Evolutionary conservation across 2,113 vertebrate genomes (phyloP).

Genomic region (Lichenostomus cassidix): DNA sequence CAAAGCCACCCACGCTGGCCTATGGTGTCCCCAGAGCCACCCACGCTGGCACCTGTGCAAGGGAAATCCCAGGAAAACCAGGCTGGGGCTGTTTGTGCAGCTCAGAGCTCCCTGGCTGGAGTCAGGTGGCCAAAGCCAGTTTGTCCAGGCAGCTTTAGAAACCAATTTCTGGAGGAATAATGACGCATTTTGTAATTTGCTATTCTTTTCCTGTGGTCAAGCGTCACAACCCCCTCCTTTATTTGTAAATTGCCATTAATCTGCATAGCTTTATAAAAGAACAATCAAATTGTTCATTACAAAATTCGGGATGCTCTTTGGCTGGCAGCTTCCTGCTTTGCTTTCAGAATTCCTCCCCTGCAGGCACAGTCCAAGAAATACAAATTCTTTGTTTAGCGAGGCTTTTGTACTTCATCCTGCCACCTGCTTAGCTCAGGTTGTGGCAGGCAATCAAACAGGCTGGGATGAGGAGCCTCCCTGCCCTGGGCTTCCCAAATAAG

Average conservation of each 20-base stretch:
- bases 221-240: constrained; percentile 28
- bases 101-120: not conserved
- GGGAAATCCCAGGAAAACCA: not conserved
- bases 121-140: not conserved
- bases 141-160: not conserved
- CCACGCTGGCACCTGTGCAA: fast-evolving
- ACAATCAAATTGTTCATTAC: constrained; percentile 29
- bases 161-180: not conserved
- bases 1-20: fast-evolving
- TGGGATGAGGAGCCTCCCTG: not conserved
- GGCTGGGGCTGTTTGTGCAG: fast-evolving
- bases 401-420: constrained; percentile 65
- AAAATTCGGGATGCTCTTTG: constrained; percentile 59
- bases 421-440: constrained; percentile 71
- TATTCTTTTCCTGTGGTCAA: not conserved
- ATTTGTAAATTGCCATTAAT: constrained; percentile 66
- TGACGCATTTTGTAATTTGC: not conserved
- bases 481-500: not conserved
- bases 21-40: not conserved
- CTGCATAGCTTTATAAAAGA: constrained; percentile 68
- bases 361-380: constrained; percentile 69
- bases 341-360: constrained; percentile 72
- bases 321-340: constrained; percentile 60
- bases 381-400: constrained; percentile 69
- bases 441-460: constrained; percentile 53